A percentile compares a stretch with the other conserved stretches of the same genome.
These are phyloP conservation scores for Calameuta filiformis DNA, from an alignment of 2,888 invertebrate species.

Conservation along the genomic window DNA sequence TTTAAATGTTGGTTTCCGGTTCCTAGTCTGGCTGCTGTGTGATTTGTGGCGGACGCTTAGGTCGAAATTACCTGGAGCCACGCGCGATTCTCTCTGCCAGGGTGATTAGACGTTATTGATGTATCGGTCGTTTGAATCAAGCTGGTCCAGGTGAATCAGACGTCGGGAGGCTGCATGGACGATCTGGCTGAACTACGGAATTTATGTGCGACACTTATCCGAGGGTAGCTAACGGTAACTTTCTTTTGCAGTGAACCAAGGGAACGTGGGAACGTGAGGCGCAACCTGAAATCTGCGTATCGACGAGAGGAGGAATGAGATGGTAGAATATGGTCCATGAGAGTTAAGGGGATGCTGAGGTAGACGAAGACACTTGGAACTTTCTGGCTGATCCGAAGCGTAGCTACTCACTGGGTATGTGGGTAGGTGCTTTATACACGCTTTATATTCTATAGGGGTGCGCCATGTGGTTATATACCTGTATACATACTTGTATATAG, in stretches of 20 bases:
- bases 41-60: slow-evolving; percentile 61
- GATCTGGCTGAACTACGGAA: too few species aligned
- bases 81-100: slow-evolving; percentile 45
- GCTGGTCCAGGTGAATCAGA: too few species aligned
- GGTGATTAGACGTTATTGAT: slow-evolving; percentile 60
- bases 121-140: slow-evolving; percentile 27
- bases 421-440: slow-evolving; percentile 2
- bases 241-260: slow-evolving; percentile 58
- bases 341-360: too few species aligned
- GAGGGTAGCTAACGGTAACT: slow-evolving; percentile 28
- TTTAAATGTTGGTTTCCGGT: slow-evolving; percentile 45
- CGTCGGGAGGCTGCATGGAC: too few species aligned
- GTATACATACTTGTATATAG: slow-evolving; percentile 21
- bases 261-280: slow-evolving; percentile 54
- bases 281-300: slow-evolving; percentile 53
- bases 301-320: too few species aligned
- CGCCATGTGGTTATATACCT: slow-evolving; percentile 50
- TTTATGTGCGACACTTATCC: too few species aligned
- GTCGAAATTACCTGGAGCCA: slow-evolving; percentile 51
- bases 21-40: slow-evolving; percentile 44
- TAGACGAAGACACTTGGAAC: too few species aligned
- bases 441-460: slow-evolving; percentile 49
- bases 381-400: too few species aligned
- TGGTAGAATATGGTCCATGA: too few species aligned
- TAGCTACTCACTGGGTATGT: not conserved